These are phyloP conservation scores for Crotalus tigris DNA, from an alignment of 2,113 vertebrate genomes.

Conservation along the genomic window DNA sequence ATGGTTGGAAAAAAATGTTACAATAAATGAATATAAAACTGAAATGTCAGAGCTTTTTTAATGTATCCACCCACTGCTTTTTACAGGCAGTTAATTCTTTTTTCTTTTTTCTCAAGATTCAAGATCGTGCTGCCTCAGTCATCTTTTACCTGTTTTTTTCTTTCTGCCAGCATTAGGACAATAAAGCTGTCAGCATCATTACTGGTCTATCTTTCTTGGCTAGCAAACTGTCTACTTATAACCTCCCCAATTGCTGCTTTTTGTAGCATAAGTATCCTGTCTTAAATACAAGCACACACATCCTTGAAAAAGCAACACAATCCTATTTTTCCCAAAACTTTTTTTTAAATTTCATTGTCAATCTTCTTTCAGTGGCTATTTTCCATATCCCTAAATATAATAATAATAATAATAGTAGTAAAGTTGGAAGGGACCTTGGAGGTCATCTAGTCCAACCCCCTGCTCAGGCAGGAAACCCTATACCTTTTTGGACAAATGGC, in stretches of 20 bases:
- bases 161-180: slow-evolving; percentile 70
- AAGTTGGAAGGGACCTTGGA: too few relatives aligned
- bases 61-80: slow-evolving; percentile 65
- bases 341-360: neutral
- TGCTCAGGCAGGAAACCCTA: too few relatives aligned
- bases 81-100: slow-evolving; percentile 74
- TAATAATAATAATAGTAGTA: too few relatives aligned
- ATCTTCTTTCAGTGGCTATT: slow-evolving; percentile 57
- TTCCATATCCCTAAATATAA: slow-evolving; percentile 47
- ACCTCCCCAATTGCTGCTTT: slow-evolving; percentile 65
- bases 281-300: slow-evolving; percentile 56
- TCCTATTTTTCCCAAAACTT: slow-evolving; percentile 48
- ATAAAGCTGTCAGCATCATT: slow-evolving; percentile 74
- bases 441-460: too few relatives aligned
- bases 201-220: slow-evolving; percentile 70
- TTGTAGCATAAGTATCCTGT: slow-evolving; percentile 59
- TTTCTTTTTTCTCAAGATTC: slow-evolving; percentile 62
- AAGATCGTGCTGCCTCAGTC: slow-evolving; percentile 62
- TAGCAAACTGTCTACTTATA: slow-evolving; percentile 71
- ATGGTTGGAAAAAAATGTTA: slow-evolving; percentile 57
- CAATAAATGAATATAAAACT: slow-evolving; percentile 67
- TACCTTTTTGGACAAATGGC: too few relatives aligned
- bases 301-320: slow-evolving; percentile 49
- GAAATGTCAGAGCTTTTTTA: slow-evolving; percentile 65
- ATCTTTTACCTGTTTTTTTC: slow-evolving; percentile 75